Evolutionary conservation across 2,888 invertebrate species (phyloP).

Genomic region (Dysmachus trigonus): DNA sequence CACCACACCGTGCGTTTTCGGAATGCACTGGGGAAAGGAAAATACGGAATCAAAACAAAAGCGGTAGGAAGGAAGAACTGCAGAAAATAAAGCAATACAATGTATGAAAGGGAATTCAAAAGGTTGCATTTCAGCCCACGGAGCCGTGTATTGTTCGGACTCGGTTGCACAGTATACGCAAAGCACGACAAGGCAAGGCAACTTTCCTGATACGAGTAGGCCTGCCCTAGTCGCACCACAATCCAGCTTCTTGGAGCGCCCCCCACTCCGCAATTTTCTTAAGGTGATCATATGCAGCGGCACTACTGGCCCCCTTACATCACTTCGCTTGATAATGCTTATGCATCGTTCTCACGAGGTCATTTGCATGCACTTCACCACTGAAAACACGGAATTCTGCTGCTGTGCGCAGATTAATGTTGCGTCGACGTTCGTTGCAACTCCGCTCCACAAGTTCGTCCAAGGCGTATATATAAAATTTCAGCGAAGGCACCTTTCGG

Average conservation of each 20-base stretch:
- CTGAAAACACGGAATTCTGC: conserved; percentile 4
- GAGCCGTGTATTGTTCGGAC: neutral
- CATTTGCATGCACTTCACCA: conserved; percentile 40
- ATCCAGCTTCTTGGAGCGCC: neutral
- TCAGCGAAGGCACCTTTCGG: neutral
- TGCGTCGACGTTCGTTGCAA: conserved; percentile 10
- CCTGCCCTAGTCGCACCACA: neutral
- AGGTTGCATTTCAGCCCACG: neutral
- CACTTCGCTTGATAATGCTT: conserved; percentile 27
- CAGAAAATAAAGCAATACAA: neutral
- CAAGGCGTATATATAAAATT: neutral
- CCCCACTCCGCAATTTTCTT: neutral
- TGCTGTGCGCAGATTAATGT: conserved; percentile 4
- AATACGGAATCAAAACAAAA: conserved; percentile 9
- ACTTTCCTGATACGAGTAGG: neutral
- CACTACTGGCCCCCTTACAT: conserved; percentile 42
- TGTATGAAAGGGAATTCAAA: neutral
- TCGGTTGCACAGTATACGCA: neutral
- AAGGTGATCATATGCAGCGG: neutral
- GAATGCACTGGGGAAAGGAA: neutral
- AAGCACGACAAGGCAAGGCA: neutral
- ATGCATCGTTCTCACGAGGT: conserved; percentile 39
- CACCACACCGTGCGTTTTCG: too few relatives aligned
- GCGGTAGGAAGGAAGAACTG: conserved; percentile 26
- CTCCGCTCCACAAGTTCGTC: neutral